These are phyloP conservation scores for Drosophila merina DNA, from an alignment of 2,888 invertebrate species.

Conservation along the genomic window DNA sequence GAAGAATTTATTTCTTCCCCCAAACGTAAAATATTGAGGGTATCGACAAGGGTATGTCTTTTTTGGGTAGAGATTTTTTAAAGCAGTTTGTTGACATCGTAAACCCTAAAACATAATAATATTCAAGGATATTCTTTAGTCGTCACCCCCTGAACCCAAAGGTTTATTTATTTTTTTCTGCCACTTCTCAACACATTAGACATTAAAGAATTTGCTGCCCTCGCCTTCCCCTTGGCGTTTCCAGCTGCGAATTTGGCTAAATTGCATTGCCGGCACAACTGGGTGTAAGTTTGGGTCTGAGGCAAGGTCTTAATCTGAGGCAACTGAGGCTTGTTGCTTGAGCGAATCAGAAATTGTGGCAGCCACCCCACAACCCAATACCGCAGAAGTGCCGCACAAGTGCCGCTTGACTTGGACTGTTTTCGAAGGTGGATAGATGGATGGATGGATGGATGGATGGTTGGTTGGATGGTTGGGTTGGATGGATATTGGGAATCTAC, in stretches of 20 bases:
- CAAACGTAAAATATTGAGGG: neutral
- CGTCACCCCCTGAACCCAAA: neutral
- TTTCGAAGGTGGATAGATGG: conserved; percentile 15
- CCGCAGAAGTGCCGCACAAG: conserved; percentile 64
- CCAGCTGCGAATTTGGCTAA: conserved; percentile 78
- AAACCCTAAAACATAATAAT: too few species aligned
- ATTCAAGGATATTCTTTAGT: conserved; percentile 1
- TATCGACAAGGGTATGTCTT: conserved; percentile 7
- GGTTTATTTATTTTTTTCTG: conserved; percentile 21
- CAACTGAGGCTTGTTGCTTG: conserved; percentile 36
- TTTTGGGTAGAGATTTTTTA: neutral
- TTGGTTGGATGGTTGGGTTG: neutral
- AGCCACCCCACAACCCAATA: conserved; percentile 56
- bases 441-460: conserved; percentile 8
- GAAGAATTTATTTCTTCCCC: conserved; percentile 26
- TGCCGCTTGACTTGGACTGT: conserved; percentile 24
- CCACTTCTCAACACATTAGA: conserved; percentile 18
- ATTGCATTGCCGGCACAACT: conserved; percentile 60
- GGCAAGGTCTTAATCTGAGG: conserved; percentile 8
- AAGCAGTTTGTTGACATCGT: neutral
- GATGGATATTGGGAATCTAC: neutral
- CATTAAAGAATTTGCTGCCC: conserved; percentile 47
- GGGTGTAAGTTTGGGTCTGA: conserved; percentile 1
- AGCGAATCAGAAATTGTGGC: conserved; percentile 67
- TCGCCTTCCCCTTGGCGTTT: conserved; percentile 51